phyloP scores from a whole-genome alignment of 2,888 invertebrate genomes.

The Meloe dianella region DNA sequence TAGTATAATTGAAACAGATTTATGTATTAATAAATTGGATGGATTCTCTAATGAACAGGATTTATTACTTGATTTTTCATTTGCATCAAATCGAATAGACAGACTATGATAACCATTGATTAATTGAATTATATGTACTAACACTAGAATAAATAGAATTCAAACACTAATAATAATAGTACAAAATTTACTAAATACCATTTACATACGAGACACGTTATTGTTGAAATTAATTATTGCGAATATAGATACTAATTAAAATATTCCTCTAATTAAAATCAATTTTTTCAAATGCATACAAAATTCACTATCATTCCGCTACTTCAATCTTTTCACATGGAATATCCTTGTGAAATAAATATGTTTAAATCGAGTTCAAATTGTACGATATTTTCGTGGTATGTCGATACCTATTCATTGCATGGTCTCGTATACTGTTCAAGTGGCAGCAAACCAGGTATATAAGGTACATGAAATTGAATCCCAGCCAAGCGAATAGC shows the following conservation, averaged over 20 bases:
- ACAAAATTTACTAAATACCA: background rate
- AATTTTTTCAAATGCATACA: conserved; percentile 26
- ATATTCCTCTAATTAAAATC: conserved; percentile 36
- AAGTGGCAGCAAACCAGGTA: conserved; percentile 26
- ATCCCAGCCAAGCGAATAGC: conserved; percentile 38
- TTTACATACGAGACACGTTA: background rate
- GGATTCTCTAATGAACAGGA: background rate
- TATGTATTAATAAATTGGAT: background rate
- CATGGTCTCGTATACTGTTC: conserved; percentile 19
- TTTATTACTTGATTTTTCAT: background rate
- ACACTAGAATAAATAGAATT: background rate
- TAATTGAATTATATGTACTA: background rate
- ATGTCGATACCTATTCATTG: conserved; percentile 30
- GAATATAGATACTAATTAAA: conserved; percentile 34
- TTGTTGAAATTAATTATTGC: background rate
- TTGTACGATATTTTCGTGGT: conserved; percentile 25
- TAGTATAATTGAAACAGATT: background rate
- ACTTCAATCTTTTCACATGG: background rate
- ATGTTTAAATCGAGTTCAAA: conserved; percentile 26
- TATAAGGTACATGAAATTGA: conserved; percentile 46
- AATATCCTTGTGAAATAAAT: conserved; percentile 13
- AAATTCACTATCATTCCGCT: background rate
- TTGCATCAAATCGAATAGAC: background rate
- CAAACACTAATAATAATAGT: background rate
- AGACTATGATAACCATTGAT: background rate